A percentile compares a stretch with the other conserved stretches of the same genome.
These are phyloP conservation scores for Pelagia noctiluca DNA, from an alignment of 30 jellyfish, hydroid and myxozoan species.

Conservation along the genomic window DNA sequence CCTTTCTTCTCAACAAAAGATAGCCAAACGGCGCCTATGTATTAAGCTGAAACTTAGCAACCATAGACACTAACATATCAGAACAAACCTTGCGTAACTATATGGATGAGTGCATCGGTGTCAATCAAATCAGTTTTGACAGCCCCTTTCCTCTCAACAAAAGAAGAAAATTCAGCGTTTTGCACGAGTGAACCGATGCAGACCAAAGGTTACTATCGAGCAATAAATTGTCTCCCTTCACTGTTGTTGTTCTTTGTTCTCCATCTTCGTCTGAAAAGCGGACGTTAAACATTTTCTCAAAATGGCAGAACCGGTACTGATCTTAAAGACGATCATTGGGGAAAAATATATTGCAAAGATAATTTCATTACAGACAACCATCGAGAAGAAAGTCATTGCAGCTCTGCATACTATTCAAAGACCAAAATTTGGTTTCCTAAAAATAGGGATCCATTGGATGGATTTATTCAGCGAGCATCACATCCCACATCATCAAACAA, in stretches of 20 bases:
- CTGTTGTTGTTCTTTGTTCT: constrained; percentile 22
- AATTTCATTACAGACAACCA: background rate
- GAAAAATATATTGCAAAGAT: constrained; percentile 3
- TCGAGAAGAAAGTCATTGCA: constrained; percentile 5
- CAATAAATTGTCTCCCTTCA: constrained; percentile 28
- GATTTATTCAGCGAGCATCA: too few relatives aligned
- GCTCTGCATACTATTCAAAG: too few relatives aligned
- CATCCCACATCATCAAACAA: too few relatives aligned
- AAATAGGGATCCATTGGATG: too few relatives aligned
- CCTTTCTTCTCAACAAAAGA: constrained; percentile 15
- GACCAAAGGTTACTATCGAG: constrained; percentile 28
- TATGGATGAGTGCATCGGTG: constrained; percentile 3
- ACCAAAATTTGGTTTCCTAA: too few relatives aligned
- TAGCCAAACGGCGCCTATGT: background rate
- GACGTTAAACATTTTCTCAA: constrained; percentile 6
- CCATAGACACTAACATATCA: background rate
- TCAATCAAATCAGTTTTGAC: constrained; percentile 20
- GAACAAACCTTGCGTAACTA: constrained; percentile 23
- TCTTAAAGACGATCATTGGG: constrained; percentile 10
- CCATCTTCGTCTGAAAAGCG: constrained; percentile 21
- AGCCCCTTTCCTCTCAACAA: background rate
- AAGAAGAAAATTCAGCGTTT: constrained; percentile 1
- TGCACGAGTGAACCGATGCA: constrained; percentile 31
- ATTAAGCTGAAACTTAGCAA: constrained; percentile 2
- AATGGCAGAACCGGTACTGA: constrained; percentile 21